Evolutionary conservation across 2,888 invertebrate species (phyloP).

Genomic region (Apomyelois bistriatella): DNA sequence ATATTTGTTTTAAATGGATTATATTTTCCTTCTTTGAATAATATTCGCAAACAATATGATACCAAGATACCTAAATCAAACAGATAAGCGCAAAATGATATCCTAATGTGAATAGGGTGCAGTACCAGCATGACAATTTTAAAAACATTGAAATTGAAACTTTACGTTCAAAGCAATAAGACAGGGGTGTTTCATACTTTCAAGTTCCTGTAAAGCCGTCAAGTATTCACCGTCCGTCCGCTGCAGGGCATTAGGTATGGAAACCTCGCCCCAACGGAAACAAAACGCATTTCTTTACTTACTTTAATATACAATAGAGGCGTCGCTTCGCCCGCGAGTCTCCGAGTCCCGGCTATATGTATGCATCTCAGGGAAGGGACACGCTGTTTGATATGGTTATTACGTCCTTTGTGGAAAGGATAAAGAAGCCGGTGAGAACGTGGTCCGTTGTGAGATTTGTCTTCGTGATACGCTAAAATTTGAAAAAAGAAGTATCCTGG

Average conservation of each 20-base stretch:
- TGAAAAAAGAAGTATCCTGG: conserved; percentile 42
- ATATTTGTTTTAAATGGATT: background rate
- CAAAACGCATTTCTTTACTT: conserved; percentile 71
- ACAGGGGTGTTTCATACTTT: background rate
- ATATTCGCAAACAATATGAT: conserved; percentile 15
- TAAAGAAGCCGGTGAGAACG: conserved; percentile 62
- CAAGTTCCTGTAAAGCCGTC: conserved; percentile 36
- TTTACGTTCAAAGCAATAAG: conserved; percentile 32
- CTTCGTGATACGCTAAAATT: conserved; percentile 75
- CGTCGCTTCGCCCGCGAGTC: conserved; percentile 36
- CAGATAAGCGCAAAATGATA: conserved; percentile 15
- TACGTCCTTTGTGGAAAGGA: conserved; percentile 73
- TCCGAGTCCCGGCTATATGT: conserved; percentile 59
- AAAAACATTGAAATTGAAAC: conserved; percentile 24
- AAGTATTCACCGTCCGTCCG: conserved; percentile 48
- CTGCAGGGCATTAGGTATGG: conserved; percentile 59
- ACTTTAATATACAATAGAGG: conserved; percentile 67
- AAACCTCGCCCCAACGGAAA: conserved; percentile 58
- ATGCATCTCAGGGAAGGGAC: conserved; percentile 73
- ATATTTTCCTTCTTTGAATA: conserved; percentile 4
- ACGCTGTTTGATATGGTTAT: conserved; percentile 79
- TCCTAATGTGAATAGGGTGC: conserved; percentile 16
- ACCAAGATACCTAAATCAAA: conserved; percentile 10
- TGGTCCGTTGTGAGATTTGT: conserved; percentile 62
- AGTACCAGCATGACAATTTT: conserved; percentile 4